Conservation (phyloP, 2,888 invertebrate species). For the Tromatobia lineatoria region DNA sequence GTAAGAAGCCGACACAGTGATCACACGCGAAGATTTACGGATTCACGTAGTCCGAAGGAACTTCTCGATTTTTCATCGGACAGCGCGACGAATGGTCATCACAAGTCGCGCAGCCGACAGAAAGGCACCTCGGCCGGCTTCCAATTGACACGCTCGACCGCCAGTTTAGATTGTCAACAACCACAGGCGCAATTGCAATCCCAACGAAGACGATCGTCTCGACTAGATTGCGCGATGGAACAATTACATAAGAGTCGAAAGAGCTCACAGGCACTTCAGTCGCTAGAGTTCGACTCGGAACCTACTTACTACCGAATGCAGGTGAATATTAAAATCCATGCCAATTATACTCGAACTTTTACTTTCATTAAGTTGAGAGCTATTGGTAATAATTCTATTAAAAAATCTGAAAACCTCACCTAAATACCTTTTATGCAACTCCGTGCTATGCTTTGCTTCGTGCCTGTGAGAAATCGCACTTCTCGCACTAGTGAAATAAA, state of each 20-base stretch:
- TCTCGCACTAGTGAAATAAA: no score
- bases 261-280: slow-evolving; percentile 84
- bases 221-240: slow-evolving; percentile 78
- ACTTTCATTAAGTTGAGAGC: background rate
- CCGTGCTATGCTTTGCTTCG: no score
- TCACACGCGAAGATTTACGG: slow-evolving; percentile 63
- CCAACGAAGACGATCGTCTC: slow-evolving; percentile 76
- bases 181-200: slow-evolving; percentile 73
- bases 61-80: slow-evolving; percentile 86
- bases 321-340: slow-evolving; percentile 73
- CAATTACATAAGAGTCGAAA: slow-evolving; percentile 78
- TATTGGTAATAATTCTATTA: no score
- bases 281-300: slow-evolving; percentile 93
- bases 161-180: slow-evolving; percentile 79
- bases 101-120: slow-evolving; percentile 86
- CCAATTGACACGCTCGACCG: slow-evolving; percentile 80
- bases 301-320: slow-evolving; percentile 87
- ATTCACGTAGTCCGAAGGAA: slow-evolving; percentile 84
- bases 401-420: no score
- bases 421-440: no score
- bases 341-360: background rate
- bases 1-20: slow-evolving; percentile 77
- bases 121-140: slow-evolving; percentile 60
- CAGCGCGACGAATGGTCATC: slow-evolving; percentile 86
- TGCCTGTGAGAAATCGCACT: no score